Conservation (phyloP, 2,888 invertebrate species). For the Amphipyra tragopoginis region DNA sequence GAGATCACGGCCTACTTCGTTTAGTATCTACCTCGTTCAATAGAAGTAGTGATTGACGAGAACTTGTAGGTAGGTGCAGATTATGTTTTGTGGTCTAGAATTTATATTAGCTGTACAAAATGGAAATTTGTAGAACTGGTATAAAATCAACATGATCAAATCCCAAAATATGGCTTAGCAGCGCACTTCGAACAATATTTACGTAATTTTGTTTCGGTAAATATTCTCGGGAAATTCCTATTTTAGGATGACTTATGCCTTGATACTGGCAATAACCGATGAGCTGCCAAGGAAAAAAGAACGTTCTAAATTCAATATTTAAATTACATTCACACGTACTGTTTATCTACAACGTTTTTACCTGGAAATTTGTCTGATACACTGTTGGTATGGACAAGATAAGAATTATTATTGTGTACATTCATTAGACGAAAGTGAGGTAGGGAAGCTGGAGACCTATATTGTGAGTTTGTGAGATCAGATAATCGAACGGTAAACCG, state of each 20-base stretch:
- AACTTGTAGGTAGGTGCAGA: neutral
- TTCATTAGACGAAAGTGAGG: constrained; percentile 37
- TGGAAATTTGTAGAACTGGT: neutral
- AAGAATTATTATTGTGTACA: constrained; percentile 48
- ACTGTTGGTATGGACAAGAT: constrained; percentile 42
- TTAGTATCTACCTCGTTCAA: constrained; percentile 24
- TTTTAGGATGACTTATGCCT: constrained; percentile 8
- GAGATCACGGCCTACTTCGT: constrained; percentile 38
- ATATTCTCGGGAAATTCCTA: constrained; percentile 2
- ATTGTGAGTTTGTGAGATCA: constrained; percentile 52
- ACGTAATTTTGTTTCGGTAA: neutral
- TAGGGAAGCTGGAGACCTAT: constrained; percentile 38
- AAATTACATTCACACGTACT: constrained; percentile 17
- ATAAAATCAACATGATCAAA: constrained; percentile 4
- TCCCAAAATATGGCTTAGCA: too few relatives aligned
- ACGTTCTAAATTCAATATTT: constrained; percentile 23
- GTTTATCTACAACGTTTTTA: constrained; percentile 53
- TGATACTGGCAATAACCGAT: constrained; percentile 22
- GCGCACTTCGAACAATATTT: neutral
- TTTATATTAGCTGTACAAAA: neutral
- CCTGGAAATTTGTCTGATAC: constrained; percentile 47
- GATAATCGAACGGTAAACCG: constrained; percentile 47
- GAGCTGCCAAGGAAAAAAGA: constrained; percentile 22
- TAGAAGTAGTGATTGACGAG: constrained; percentile 9
- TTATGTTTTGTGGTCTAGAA: neutral